Base-by-base conservation (phyloP, 2,888 invertebrate genomes). In the Cecidostiba fungosa region DNA sequence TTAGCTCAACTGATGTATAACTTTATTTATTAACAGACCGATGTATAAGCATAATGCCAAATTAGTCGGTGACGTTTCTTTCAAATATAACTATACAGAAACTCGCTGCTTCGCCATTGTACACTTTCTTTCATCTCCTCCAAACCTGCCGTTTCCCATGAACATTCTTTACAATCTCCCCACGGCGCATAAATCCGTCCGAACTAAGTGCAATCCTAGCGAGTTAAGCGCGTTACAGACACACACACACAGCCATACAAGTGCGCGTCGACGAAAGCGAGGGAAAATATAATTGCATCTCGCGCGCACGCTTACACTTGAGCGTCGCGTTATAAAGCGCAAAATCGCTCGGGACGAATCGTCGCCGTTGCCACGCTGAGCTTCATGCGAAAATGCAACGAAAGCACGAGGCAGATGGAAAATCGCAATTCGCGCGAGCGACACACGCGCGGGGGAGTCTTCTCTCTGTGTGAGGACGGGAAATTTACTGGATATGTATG, bases 121-220 rank as follows among this genome's bases (percentile, higher is more conserved):
- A 8, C 16, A 2, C 77, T 26, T 59, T 36, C 29, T 14, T 66
- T 29, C 32, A n/a, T 77, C 43, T 14, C 43, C 29, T 36, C 54
- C 54, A 82, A 77, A 83, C 14, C 72, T 77, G 70, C 72, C 83
- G 29, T 29, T 77, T 62, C 83, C 54, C 83, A 36, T 59, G 70
- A 77, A 77, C 77, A 54, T 83, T 83, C 76, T 76, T 77, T 77
- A 72, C 72, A 72, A 76, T 86, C 85, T 83, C 81, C 70, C 76
- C 62, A 14, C 32, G 77, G 47, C 36, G 72, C 83, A 83, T 83
- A 83, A 83, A 83, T 83, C 83, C 83, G 86, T 86, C 87, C 82
- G 77, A 62, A n/a, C 74, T 77, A 77, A 83, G 83, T 72, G 72
- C 77, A 83, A 77, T 83, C 83, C 43, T 62, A 32, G 76, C 72